Conservation (phyloP, 2,888 invertebrate genomes). For the Endomychus coccineus region DNA sequence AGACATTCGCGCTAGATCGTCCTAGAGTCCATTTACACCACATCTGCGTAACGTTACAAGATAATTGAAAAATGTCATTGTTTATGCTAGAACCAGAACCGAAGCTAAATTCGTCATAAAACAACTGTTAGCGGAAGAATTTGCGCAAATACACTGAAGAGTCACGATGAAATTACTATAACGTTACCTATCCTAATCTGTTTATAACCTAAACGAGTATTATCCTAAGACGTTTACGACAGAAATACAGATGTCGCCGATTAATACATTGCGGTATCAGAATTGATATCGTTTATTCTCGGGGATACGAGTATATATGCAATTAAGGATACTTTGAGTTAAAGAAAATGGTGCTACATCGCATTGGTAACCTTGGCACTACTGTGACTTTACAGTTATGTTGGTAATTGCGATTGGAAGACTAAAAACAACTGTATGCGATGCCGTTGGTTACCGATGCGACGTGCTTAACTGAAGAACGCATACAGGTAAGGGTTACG, state of each 20-base stretch:
- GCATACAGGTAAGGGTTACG: slow-evolving; percentile 27
- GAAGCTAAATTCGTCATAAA: slow-evolving; percentile 18
- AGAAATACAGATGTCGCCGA: slow-evolving; percentile 11
- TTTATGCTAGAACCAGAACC: slow-evolving; percentile 30
- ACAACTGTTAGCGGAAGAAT: too few relatives aligned
- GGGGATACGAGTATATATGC: neutral
- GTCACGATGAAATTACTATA: slow-evolving; percentile 9
- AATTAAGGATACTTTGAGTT: too few relatives aligned
- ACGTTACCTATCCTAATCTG: slow-evolving; percentile 20
- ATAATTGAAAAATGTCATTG: too few relatives aligned
- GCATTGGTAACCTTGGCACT: too few relatives aligned
- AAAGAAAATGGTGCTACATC: too few relatives aligned
- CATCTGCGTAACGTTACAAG: slow-evolving; percentile 21
- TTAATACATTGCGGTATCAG: slow-evolving; percentile 9
- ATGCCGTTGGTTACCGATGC: slow-evolving; percentile 4
- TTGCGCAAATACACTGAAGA: too few relatives aligned
- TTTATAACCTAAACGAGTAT: slow-evolving; percentile 25
- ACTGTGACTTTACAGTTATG: too few relatives aligned
- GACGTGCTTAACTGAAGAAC: slow-evolving; percentile 4
- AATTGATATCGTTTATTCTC: neutral
- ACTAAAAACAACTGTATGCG: slow-evolving; percentile 7
- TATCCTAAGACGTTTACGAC: slow-evolving; percentile 18
- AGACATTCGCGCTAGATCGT: slow-evolving; percentile 37
- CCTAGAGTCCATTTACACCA: slow-evolving; percentile 36
- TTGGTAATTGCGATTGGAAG: too few relatives aligned